Evolutionary conservation across 2,113 vertebrate genomes (phyloP), one percentile per base, ranked within the genome.

Genomic region (Heterocephalus glaber): DNA sequence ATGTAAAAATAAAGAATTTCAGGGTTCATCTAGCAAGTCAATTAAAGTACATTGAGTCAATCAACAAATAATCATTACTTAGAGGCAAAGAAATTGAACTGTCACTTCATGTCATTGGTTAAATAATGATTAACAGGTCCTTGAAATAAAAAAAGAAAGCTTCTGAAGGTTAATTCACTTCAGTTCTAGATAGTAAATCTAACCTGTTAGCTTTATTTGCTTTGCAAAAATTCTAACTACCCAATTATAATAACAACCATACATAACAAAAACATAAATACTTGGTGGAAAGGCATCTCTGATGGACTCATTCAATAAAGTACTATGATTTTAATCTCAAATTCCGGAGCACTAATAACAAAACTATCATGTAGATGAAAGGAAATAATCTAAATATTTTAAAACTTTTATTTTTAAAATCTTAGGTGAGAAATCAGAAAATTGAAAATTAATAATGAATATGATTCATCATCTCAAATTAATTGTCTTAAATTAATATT

Each of bases 31-130:
- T 92, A 80, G 47, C 66, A 95, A 88, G 38, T 65, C 81, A 95
- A 74, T 93, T 90, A 95, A 92, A 88, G 68, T 76, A 92, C 84
- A 95, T 85, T 68, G 90, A 94, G 35, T 56, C 86, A 80, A 35
- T 68, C 83, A 96, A 80, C 68, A 92, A 96, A 95, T 92, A 94
- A 94, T 94, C 80, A 74, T 93, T 96, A 72, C 52, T 93, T 82
- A 96, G 89, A 77, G 35, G 41, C 41, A 96, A 86, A 94, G 35
- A 92, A 87, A 95, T 90, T 92, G 93, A 96, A 87, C 52, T 92
- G 82, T 87, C 89, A 90, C 63, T 90, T 94, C 47, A 88, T 86
- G 26, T 63, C 3, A 82, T 88, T 90, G 7, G 84, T 84, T 90
- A 84, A 52, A 88, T 92, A 92, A 94, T 95, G 47, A 95, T 70